Evolutionary conservation across 2,797 vertebrate species (phyloP).

Genomic region (Xerus rutilus): DNA sequence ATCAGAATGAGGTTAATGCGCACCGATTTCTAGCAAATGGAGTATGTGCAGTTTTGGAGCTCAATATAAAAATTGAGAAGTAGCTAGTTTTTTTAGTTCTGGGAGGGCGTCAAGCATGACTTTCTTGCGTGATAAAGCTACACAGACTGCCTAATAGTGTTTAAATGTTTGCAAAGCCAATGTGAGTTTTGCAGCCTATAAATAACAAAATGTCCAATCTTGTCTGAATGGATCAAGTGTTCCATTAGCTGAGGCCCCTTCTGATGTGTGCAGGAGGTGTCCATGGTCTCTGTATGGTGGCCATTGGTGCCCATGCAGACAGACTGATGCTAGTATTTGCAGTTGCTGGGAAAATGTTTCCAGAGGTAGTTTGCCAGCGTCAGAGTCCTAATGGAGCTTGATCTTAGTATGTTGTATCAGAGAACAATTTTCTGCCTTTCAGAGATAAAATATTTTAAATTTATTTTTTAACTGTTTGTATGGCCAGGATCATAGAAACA

Average conservation of each 20-base stretch:
- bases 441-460: slow-evolving; percentile 31
- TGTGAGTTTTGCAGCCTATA: background rate
- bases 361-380: background rate
- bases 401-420: slow-evolving; percentile 2
- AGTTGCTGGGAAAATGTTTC: background rate
- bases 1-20: fast-evolving
- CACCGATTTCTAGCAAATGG: background rate
- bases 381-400: background rate
- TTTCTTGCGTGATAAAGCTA: background rate
- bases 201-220: background rate
- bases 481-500: slow-evolving; percentile 57
- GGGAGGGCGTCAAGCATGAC: background rate
- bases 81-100: background rate
- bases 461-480: slow-evolving; percentile 11
- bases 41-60: background rate
- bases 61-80: background rate
- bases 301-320: fast-evolving
- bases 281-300: background rate
- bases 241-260: background rate
- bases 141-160: background rate
- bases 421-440: slow-evolving; percentile 28
- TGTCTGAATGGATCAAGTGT: background rate
- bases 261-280: background rate
- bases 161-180: background rate
- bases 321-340: background rate